These are phyloP conservation scores for Pinna nobilis DNA, from an alignment of 1,140 invertebrate species.

Conservation along the genomic window DNA sequence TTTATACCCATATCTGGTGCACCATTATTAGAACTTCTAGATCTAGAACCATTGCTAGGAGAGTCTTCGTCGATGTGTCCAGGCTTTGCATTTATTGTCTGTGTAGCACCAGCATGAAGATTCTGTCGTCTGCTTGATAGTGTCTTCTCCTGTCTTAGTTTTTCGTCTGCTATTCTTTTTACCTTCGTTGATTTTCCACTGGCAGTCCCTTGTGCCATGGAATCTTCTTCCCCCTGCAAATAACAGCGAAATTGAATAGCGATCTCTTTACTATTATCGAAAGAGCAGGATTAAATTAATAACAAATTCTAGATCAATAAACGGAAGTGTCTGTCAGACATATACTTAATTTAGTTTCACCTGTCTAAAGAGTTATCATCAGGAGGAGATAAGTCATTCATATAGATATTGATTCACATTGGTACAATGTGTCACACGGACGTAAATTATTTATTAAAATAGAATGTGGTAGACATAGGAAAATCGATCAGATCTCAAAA, in stretches of 20 bases:
- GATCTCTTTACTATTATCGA: slow-evolving; percentile 26
- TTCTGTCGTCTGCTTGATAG: neutral
- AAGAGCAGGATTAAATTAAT: slow-evolving; percentile 55
- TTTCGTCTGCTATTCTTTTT: slow-evolving; percentile 34
- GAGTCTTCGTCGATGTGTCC: slow-evolving; percentile 24
- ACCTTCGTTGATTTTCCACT: slow-evolving; percentile 43
- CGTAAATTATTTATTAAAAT: too few species aligned
- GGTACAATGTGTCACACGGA: neutral
- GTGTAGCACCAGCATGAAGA: slow-evolving; percentile 17
- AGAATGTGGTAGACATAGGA: too few species aligned
- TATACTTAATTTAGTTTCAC: slow-evolving; percentile 41
- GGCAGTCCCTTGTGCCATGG: slow-evolving; percentile 65
- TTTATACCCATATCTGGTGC: slow-evolving; percentile 73
- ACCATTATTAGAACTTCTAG: slow-evolving; percentile 49
- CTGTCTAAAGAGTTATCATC: slow-evolving; percentile 40
- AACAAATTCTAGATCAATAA: slow-evolving; percentile 53
- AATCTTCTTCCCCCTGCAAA: slow-evolving; percentile 65
- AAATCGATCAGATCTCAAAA: too few species aligned
- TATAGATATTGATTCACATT: neutral
- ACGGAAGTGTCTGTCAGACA: slow-evolving; percentile 42
- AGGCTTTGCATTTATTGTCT: neutral
- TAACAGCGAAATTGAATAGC: slow-evolving; percentile 28
- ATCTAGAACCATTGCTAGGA: slow-evolving; percentile 51
- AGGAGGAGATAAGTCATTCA: slow-evolving; percentile 29
- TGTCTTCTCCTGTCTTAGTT: slow-evolving; percentile 24